Base-by-base conservation (phyloP, 2,888 invertebrate genomes). In the Azorinus chamasolen region DNA sequence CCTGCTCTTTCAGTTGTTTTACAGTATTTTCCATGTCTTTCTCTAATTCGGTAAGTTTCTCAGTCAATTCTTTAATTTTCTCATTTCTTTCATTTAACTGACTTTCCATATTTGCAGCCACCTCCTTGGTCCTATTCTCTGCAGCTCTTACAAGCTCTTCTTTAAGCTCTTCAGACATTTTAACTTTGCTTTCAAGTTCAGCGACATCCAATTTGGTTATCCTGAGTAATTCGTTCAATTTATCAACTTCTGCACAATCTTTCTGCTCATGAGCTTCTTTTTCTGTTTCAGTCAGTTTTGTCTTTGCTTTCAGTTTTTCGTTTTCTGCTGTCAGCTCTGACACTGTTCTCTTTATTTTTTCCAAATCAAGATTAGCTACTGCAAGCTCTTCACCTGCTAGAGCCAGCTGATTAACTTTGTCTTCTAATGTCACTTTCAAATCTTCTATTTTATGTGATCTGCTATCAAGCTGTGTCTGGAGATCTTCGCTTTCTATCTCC, bases 381-480 rank as follows among this genome's bases (percentile, higher is more conserved):
- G 71, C 77, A 18, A 81, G 57, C 32, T 81, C 74, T 55, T 81
- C 81, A 27, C 77, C 73, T 8, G 81, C 66, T 10, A 45, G 58
- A 10, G 59, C 51, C 22, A 77, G 66, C 39, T 74, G 64, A 18
- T 62, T 48, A n/a, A 54, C 27, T 59, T 66, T 71, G 39, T 46
- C 53, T 45, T 69, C 57, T 8, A 73, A 14, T 10, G 27, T 25
- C 25, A 37, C 46, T 20, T 72, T 32, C 22, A 78, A 43, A 27
- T 53, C 63, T 27, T 72, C 72, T 22, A 78, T 72, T 37, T 63
- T 64, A 22, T 57, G 61, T 32, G 41, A 39, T 3, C 63, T 55
- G n/a, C 70, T 69, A 22, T 73, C 66, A 32, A 63, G 25, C 43
- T 72, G 39, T 37, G 70, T 58, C 43, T 58, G 50, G 6, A 69